These are phyloP conservation scores for Octodon degus DNA, from an alignment of 2,113 vertebrate genomes.

Conservation along the genomic window DNA sequence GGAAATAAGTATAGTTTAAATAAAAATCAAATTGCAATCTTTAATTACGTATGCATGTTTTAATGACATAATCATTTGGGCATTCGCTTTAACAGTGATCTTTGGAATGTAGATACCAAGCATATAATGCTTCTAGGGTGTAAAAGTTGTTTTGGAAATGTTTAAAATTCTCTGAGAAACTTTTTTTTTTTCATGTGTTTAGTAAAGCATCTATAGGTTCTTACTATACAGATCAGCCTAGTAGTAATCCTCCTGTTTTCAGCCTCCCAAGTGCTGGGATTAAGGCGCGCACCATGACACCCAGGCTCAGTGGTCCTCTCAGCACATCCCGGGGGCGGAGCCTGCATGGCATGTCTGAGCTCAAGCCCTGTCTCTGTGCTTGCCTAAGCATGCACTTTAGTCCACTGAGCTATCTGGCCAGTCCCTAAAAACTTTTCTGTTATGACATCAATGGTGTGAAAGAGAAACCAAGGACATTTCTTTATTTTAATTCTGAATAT, in stretches of 20 bases:
- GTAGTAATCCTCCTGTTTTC: too few relatives aligned
- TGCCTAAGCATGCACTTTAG: too few relatives aligned
- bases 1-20: neutral
- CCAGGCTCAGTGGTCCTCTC: too few relatives aligned
- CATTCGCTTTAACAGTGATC: neutral
- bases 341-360: too few relatives aligned
- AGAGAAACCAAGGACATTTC: neutral
- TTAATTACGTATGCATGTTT: neutral
- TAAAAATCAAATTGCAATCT: neutral
- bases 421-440: neutral
- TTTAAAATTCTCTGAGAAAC: neutral
- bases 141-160: neutral
- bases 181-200: too few relatives aligned
- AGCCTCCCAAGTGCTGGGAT: too few relatives aligned
- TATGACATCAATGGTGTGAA: neutral
- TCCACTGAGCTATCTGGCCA: too few relatives aligned
- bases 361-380: too few relatives aligned
- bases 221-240: too few relatives aligned
- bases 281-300: too few relatives aligned
- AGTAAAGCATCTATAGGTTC: too few relatives aligned
- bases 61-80: neutral
- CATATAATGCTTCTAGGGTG: neutral
- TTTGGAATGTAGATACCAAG: neutral
- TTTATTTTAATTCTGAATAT: neutral
- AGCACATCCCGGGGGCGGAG: too few relatives aligned